These are phyloP conservation scores for Drosophila pachea DNA, from an alignment of 1,140 invertebrate species.

Conservation along the genomic window DNA sequence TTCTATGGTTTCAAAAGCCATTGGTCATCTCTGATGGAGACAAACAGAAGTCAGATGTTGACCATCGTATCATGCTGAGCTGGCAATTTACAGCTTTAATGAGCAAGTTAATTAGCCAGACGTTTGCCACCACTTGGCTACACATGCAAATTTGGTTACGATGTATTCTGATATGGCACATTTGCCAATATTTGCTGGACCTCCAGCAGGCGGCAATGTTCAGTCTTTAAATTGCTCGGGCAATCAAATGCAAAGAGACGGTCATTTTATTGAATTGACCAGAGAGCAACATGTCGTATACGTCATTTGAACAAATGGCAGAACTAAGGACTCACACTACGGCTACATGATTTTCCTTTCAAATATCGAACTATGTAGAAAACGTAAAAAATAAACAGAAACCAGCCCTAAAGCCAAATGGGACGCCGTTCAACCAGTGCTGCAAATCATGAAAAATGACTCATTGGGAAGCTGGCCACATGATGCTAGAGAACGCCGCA, in stretches of 20 bases:
- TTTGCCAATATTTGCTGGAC: constrained; percentile 29
- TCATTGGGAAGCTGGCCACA: constrained; percentile 37
- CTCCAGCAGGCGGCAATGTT: constrained; percentile 7
- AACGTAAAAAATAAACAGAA: constrained; percentile 6
- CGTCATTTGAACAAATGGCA: constrained; percentile 35
- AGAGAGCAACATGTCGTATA: constrained; percentile 31
- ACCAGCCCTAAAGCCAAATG: constrained; percentile 16
- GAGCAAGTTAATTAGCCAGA: constrained; percentile 46
- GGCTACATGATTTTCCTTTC: constrained; percentile 42
- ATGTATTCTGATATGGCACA: constrained; percentile 18
- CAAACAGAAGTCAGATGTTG: constrained; percentile 32
- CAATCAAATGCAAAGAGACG: constrained; percentile 39
- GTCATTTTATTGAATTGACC: constrained; percentile 41
- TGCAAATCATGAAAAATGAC: constrained; percentile 56
- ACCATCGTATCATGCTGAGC: constrained; percentile 46
- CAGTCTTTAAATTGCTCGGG: constrained; percentile 18
- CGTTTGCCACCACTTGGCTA: constrained; percentile 5
- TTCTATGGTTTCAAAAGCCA: constrained; percentile 1
- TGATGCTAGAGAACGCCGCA: constrained; percentile 16
- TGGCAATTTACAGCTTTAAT: constrained; percentile 44
- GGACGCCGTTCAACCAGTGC: constrained; percentile 25
- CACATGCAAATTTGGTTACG: constrained; percentile 34
- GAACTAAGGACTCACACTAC: constrained; percentile 22
- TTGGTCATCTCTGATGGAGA: background rate
- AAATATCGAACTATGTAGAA: constrained; percentile 20